Conservation (phyloP, 2,113 vertebrate genomes). For the Serinus canaria region DNA sequence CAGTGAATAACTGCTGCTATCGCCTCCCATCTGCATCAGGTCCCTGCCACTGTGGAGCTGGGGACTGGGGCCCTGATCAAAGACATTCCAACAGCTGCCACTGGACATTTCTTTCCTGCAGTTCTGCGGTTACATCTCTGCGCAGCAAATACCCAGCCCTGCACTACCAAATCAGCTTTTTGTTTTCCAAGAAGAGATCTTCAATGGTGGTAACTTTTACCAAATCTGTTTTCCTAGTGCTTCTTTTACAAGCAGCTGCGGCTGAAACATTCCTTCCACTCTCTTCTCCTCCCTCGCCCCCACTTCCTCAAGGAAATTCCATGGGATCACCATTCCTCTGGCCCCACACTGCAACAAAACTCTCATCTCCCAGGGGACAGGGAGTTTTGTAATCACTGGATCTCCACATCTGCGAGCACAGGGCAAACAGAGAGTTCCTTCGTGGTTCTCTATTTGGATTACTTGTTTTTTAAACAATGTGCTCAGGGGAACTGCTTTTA, state of each 20-base stretch:
- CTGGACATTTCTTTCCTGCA: background rate
- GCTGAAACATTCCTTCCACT: constrained; percentile 57
- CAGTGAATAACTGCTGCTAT: constrained; percentile 53
- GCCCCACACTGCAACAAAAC: constrained; percentile 5
- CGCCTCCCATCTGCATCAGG: background rate
- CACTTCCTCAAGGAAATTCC: constrained; percentile 68
- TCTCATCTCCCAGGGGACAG: background rate
- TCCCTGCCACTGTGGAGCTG: background rate
- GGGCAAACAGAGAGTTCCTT: background rate
- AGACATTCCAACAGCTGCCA: background rate
- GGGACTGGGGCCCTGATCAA: background rate
- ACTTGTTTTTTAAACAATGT: background rate
- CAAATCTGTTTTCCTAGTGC: constrained; percentile 16
- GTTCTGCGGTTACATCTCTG: background rate
- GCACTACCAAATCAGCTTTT: background rate
- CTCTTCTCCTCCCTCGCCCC: constrained; percentile 38
- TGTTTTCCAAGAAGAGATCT: background rate
- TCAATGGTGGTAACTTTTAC: background rate
- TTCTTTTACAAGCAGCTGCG: constrained; percentile 50
- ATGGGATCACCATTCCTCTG: constrained; percentile 48
- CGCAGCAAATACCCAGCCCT: background rate
- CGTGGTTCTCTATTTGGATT: background rate
- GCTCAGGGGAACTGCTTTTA: background rate
- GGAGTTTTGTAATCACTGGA: constrained; percentile 1
- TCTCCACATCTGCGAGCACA: background rate